phyloP scores from a whole-genome alignment of 2,888 invertebrate species.

The Cantharis flavilabris region DNA sequence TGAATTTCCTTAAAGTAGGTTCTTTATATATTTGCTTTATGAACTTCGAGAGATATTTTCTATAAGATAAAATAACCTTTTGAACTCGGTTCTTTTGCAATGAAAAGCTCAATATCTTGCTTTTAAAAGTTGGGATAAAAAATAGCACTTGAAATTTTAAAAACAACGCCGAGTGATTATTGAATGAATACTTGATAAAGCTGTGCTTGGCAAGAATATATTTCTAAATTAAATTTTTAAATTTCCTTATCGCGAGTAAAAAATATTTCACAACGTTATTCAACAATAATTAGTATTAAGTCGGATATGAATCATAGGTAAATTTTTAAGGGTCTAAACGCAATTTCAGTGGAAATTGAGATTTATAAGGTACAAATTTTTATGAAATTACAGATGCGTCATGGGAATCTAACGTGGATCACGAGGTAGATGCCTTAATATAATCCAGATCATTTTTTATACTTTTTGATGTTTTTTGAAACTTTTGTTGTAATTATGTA shows the following conservation, averaged over 20 bases:
- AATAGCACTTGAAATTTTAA: neutral
- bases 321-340: neutral
- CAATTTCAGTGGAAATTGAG: neutral
- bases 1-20: neutral
- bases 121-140: neutral
- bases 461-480: neutral
- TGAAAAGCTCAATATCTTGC: neutral
- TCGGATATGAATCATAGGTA: neutral
- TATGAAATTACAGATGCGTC: neutral
- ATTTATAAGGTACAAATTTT: neutral
- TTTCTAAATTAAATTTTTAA: neutral
- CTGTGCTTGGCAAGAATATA: neutral
- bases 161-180: neutral
- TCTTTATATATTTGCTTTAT: neutral
- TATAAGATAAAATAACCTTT: conserved; percentile 1
- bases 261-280: neutral
- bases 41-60: neutral
- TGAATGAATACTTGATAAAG: neutral
- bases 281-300: neutral
- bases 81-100: neutral
- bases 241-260: neutral
- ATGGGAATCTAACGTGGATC: neutral
- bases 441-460: neutral
- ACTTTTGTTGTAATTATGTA: too few relatives aligned
- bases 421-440: neutral